These are phyloP conservation scores for Micrasema longulum DNA, from an alignment of 1,140 invertebrate species.

Conservation along the genomic window DNA sequence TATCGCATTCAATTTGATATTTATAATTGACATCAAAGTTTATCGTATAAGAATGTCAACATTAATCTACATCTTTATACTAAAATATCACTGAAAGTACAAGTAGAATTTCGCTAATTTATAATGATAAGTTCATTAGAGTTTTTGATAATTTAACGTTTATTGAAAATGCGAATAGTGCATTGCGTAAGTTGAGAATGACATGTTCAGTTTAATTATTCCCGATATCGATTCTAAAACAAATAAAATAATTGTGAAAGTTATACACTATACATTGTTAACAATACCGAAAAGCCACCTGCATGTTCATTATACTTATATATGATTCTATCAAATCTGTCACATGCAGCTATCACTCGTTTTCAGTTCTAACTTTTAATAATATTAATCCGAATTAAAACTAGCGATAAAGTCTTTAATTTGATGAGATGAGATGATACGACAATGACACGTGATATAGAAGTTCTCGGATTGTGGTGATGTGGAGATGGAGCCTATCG, in stretches of 20 bases:
- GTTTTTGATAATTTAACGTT: no score
- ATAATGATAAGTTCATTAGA: no score
- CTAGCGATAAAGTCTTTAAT: conserved; percentile 36
- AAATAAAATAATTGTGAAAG: no score
- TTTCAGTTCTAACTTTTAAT: conserved; percentile 29
- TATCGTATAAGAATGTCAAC: conserved; percentile 23
- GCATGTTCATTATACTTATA: neutral
- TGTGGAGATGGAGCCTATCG: conserved; percentile 56
- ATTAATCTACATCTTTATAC: neutral
- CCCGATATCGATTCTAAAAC: no score
- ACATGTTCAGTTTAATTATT: no score
- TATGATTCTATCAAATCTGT: conserved; percentile 30
- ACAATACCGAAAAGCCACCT: no score
- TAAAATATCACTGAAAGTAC: conserved; percentile 27
- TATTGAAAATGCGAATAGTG: no score
- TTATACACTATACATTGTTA: no score
- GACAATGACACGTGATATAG: conserved; percentile 14
- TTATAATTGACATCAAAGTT: conserved; percentile 33
- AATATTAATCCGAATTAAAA: conserved; percentile 18
- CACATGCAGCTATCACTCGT: conserved; percentile 32
- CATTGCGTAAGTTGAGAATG: no score
- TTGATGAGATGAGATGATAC: conserved; percentile 16
- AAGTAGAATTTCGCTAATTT: neutral
- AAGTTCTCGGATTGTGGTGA: neutral
- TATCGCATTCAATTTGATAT: conserved; percentile 19